Evolutionary conservation across 2,888 invertebrate species (phyloP).

Genomic region (Lepidocyrtoides sp.): DNA sequence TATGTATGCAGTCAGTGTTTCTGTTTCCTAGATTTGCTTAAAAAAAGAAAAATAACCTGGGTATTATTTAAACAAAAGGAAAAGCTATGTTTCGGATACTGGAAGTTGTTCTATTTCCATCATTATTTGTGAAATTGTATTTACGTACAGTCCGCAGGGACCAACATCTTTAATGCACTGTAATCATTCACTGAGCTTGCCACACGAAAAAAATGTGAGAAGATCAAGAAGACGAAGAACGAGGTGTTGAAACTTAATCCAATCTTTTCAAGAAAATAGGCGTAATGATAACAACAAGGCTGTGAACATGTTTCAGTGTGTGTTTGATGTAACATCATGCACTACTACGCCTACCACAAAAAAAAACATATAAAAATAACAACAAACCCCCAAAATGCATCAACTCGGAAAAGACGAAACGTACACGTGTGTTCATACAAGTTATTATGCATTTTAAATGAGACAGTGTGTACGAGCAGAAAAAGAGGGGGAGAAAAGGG

Average conservation of each 20-base stretch:
- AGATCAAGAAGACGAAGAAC: not conserved
- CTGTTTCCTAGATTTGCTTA: no score
- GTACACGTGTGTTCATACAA: not conserved
- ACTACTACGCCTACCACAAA: not conserved
- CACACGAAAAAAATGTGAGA: not conserved
- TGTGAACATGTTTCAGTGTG: not conserved
- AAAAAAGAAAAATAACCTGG: no score
- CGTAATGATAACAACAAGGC: not conserved
- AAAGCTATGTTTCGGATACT: not conserved
- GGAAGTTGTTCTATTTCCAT: not conserved
- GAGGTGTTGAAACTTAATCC: conserved; percentile 52
- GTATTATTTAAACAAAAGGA: not conserved
- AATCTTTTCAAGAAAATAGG: not conserved
- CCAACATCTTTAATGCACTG: not conserved
- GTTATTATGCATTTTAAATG: conserved; percentile 50
- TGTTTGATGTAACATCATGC: not conserved
- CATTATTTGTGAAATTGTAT: conserved; percentile 49
- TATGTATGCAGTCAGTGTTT: no score
- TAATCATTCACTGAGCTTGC: conserved; percentile 16
- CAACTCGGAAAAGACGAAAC: not conserved
- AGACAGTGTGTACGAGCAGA: not conserved
- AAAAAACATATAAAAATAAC: not conserved
- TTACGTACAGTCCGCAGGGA: not conserved
- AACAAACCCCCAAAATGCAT: not conserved
- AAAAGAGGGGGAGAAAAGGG: conserved; percentile 28